Evolutionary conservation across 2,113 vertebrate species (phyloP).

Genomic region (Centrocercus urophasianus): DNA sequence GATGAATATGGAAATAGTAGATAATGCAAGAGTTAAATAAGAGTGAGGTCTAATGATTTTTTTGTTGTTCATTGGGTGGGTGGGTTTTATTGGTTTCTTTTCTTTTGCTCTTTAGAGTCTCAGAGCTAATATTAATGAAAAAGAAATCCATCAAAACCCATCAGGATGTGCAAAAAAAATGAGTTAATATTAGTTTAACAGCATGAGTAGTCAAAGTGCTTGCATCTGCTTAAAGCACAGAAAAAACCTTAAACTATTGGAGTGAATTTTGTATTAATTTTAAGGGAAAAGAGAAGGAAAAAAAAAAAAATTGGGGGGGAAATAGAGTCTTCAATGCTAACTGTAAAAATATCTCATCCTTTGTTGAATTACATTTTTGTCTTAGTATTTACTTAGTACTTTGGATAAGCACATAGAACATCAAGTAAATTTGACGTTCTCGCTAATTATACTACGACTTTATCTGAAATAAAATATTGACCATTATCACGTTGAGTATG

Average conservation of each 20-base stretch:
- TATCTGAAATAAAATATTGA: neutral
- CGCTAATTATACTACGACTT: neutral
- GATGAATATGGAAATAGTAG: neutral
- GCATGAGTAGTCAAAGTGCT: neutral
- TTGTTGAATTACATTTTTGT: neutral
- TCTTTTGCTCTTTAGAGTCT: neutral
- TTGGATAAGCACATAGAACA: neutral
- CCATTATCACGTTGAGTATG: rapidly evolving
- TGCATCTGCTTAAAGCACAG: neutral
- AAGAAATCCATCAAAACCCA: neutral
- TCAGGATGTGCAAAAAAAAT: rapidly evolving
- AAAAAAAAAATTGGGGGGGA: neutral
- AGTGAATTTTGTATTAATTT: neutral
- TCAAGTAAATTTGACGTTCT: neutral
- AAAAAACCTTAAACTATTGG: neutral
- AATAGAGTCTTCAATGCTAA: neutral
- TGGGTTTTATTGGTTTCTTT: neutral
- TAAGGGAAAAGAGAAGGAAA: neutral
- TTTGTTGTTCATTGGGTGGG: neutral
- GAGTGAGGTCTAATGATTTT: neutral
- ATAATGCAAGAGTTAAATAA: neutral
- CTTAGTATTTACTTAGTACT: neutral
- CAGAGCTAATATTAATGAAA: neutral
- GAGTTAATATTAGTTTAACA: neutral
- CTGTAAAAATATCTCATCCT: neutral